Conservation (phyloP, 2,113 vertebrate species). For the Gymnorhina tibicen region DNA sequence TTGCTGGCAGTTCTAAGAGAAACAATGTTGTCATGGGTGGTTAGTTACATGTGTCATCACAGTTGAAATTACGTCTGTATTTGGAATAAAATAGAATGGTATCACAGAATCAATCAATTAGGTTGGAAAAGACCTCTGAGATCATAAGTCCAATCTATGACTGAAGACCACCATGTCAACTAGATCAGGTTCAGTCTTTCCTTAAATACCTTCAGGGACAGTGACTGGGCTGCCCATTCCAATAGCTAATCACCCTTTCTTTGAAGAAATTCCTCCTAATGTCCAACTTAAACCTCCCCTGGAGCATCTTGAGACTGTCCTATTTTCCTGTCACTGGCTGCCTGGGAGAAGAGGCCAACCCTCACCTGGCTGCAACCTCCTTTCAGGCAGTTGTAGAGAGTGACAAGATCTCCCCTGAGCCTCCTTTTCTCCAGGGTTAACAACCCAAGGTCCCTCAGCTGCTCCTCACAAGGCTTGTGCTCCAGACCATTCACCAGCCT, state of each 20-base stretch:
- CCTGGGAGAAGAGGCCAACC: background rate
- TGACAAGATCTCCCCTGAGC: background rate
- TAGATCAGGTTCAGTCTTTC: background rate
- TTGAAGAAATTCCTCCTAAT: background rate
- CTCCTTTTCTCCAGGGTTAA: background rate
- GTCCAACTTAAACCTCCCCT: background rate
- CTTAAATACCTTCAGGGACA: background rate
- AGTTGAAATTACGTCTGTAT: background rate
- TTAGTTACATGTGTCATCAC: background rate
- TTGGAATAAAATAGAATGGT: background rate
- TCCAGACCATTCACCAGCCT: background rate
- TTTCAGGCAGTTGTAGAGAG: background rate
- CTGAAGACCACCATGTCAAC: background rate
- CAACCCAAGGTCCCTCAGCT: background rate
- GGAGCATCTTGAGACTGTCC: background rate
- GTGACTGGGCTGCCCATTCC: background rate
- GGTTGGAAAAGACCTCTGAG: background rate
- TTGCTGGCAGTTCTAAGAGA: background rate
- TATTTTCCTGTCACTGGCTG: background rate
- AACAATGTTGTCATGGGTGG: fast-evolving
- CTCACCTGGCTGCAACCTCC: background rate
- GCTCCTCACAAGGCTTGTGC: background rate
- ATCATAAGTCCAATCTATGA: background rate
- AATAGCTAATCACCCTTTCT: background rate
- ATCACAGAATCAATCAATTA: background rate